Evolutionary conservation across 2,113 vertebrate genomes (phyloP).

Genomic region (Balaenoptera acutorostrata): DNA sequence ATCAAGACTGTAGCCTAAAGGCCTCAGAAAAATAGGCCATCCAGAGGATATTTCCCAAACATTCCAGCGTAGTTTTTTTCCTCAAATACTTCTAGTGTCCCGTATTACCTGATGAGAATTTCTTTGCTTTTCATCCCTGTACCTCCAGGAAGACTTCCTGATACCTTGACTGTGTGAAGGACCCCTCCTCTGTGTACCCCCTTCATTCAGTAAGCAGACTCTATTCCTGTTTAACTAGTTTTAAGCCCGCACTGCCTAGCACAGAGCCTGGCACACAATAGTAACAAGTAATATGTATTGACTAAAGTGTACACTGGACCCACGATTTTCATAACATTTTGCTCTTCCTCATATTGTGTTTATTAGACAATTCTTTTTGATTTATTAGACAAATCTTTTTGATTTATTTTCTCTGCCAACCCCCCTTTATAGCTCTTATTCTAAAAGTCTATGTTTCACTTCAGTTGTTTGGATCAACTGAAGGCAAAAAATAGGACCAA

Average conservation of each 20-base stretch:
- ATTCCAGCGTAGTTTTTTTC: not conserved
- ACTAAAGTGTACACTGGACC: not conserved
- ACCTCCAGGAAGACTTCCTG: not conserved
- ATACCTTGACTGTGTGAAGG: not conserved
- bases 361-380: not conserved
- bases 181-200: accelerated
- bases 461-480: not conserved
- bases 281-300: not conserved
- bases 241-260: not conserved
- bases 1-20: not conserved
- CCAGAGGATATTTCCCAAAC: not conserved
- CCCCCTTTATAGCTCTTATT: not conserved
- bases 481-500: not conserved
- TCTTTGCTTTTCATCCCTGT: not conserved
- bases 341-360: not conserved
- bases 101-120: not conserved
- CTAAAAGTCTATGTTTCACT: not conserved
- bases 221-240: not conserved
- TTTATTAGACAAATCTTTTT: not conserved
- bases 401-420: not conserved
- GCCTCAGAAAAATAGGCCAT: not conserved
- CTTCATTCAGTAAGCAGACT: not conserved
- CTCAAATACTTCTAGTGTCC: not conserved
- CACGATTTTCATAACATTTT: not conserved
- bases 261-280: not conserved